Percentiles rank a stretch among this genome's conserved stretches.
Evolutionary conservation across 1,140 invertebrate species (phyloP).

Genomic region (Zaprionus davidi): DNA sequence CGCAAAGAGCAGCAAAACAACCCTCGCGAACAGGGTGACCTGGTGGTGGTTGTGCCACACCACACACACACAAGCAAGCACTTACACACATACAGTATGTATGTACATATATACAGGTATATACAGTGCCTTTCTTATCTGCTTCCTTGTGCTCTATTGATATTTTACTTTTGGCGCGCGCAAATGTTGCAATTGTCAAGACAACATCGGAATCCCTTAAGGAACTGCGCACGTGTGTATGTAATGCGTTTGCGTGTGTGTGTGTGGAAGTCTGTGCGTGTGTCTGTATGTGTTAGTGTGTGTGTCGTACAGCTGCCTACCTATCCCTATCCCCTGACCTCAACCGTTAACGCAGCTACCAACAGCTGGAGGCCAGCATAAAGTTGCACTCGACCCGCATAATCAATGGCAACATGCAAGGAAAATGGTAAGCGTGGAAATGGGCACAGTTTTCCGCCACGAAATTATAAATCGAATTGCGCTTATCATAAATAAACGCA

Average conservation of each 20-base stretch:
- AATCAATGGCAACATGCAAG: conserved; percentile 39
- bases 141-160: conserved; percentile 47
- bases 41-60: conserved; percentile 70
- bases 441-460: conserved; percentile 3
- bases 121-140: conserved; percentile 45
- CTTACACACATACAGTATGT: neutral
- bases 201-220: conserved; percentile 61
- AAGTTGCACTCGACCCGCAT: conserved; percentile 73
- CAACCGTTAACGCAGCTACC: conserved; percentile 50
- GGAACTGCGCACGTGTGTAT: conserved; percentile 26
- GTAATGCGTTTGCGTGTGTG: neutral
- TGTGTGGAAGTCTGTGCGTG: neutral
- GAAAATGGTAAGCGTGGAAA: conserved; percentile 41
- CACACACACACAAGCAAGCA: conserved; percentile 12
- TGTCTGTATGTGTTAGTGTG: conserved; percentile 39
- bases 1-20: conserved; percentile 43
- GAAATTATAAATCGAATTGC: conserved; percentile 46
- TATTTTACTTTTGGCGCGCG: conserved; percentile 72
- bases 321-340: too few relatives aligned
- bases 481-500: conserved; percentile 43
- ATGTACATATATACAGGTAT: neutral
- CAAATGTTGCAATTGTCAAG: conserved; percentile 78
- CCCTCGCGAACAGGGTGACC: conserved; percentile 44
- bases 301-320: conserved; percentile 51
- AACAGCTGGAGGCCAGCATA: conserved; percentile 76